phyloP scores from a whole-genome alignment of 2,797 vertebrate genomes.

The Nyctibius grandis region DNA sequence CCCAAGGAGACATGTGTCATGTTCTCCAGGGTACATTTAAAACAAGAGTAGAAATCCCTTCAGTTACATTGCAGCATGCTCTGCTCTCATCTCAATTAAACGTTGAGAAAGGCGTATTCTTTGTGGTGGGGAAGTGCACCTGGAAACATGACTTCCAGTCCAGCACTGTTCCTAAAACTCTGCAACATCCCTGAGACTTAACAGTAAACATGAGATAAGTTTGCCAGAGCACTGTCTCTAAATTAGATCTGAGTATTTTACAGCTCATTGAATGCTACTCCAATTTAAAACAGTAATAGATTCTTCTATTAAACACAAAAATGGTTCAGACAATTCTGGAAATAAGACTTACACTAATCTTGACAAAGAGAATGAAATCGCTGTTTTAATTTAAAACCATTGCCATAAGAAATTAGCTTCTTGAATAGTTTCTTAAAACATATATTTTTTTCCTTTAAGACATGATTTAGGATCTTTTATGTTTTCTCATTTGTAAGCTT shows the following conservation, averaged over 20 bases:
- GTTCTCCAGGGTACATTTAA: neutral
- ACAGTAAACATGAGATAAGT: neutral
- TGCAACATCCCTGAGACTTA: neutral
- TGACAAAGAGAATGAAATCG: neutral
- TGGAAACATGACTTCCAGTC: neutral
- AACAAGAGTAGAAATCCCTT: neutral
- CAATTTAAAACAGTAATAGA: neutral
- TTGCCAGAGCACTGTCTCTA: neutral
- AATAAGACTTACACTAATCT: neutral
- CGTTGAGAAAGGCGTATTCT: neutral
- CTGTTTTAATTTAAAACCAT: neutral
- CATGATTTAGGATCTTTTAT: neutral
- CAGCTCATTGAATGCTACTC: neutral
- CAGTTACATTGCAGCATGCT: neutral
- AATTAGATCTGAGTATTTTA: neutral
- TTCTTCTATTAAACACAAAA: neutral
- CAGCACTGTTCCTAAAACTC: neutral
- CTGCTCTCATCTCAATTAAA: neutral
- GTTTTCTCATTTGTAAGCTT: neutral
- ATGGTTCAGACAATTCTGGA: neutral
- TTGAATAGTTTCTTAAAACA: neutral
- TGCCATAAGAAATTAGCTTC: neutral
- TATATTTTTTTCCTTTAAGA: neutral
- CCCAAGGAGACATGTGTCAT: neutral
- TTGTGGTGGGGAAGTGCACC: fast-evolving